These are phyloP conservation scores for Otus sunia DNA, from an alignment of 2,113 vertebrate genomes.

Conservation along the genomic window DNA sequence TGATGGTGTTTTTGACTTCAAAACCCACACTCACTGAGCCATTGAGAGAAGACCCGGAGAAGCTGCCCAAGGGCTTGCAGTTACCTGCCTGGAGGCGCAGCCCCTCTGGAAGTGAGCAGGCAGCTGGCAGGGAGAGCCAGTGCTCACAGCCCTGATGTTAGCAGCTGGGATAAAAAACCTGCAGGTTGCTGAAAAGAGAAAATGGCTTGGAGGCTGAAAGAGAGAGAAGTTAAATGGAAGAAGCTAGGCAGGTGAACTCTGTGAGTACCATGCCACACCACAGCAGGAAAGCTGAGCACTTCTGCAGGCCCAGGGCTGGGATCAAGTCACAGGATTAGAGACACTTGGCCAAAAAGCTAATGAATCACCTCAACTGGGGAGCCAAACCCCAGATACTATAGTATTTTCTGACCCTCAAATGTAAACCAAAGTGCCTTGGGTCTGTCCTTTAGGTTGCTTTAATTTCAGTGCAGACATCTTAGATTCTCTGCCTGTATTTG, in stretches of 20 bases:
- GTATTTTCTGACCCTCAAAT: not conserved
- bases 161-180: not conserved
- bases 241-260: not conserved
- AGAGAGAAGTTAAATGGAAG: not conserved
- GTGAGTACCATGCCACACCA: not conserved
- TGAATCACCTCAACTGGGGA: not conserved
- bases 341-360: not conserved
- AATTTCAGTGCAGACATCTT: not conserved
- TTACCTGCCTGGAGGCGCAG: not conserved
- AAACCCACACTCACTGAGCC: not conserved
- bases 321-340: not conserved
- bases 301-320: not conserved
- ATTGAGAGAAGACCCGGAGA: not conserved
- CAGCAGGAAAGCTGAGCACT: not conserved
- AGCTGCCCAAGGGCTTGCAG: not conserved
- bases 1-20: not conserved
- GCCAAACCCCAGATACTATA: not conserved
- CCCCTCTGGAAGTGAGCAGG: not conserved
- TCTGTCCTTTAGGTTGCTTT: not conserved
- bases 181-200: not conserved
- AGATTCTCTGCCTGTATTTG: not conserved
- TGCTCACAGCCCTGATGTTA: rapidly evolving
- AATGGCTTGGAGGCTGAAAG: not conserved
- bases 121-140: not conserved
- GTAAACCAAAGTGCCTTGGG: not conserved